These are phyloP conservation scores for Lophotis ruficrista DNA, from an alignment of 2,113 vertebrate genomes.

Conservation along the genomic window DNA sequence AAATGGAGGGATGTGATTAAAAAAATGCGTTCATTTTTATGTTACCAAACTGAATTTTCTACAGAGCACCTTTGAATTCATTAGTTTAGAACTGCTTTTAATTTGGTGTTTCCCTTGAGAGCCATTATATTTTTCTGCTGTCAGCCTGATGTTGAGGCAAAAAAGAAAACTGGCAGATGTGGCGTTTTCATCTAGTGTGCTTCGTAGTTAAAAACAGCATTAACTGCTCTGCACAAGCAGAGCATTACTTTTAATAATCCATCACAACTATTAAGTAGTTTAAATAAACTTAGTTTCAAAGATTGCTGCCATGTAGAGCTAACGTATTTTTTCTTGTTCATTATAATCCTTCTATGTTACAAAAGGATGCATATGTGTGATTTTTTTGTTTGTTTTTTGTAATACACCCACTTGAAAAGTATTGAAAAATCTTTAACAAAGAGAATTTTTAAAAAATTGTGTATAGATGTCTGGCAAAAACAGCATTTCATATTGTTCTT, in stretches of 20 bases:
- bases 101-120: constrained; percentile 89
- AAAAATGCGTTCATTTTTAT: constrained; percentile 70
- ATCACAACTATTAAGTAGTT: constrained; percentile 73
- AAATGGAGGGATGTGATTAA: constrained; percentile 69
- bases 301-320: constrained; percentile 38
- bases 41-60: constrained; percentile 76
- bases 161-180: constrained; percentile 84
- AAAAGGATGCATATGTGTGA: constrained; percentile 31
- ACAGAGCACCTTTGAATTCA: constrained; percentile 87
- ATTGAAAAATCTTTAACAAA: constrained; percentile 50
- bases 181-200: constrained; percentile 76
- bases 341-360: constrained; percentile 46
- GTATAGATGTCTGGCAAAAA: constrained; percentile 42
- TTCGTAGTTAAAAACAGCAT: constrained; percentile 74
- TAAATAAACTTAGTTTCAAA: constrained; percentile 75
- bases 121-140: constrained; percentile 88
- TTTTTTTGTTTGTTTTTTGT: not conserved
- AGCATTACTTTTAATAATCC: constrained; percentile 67
- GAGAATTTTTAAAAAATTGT: not conserved
- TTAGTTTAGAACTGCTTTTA: constrained; percentile 89
- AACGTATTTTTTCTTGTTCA: constrained; percentile 56
- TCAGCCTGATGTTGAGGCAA: constrained; percentile 82
- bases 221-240: constrained; percentile 65
- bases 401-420: constrained; percentile 44
- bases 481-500: constrained; percentile 68